Base-by-base conservation (phyloP, 2,888 invertebrate genomes). In the Pinctada fucata region DNA sequence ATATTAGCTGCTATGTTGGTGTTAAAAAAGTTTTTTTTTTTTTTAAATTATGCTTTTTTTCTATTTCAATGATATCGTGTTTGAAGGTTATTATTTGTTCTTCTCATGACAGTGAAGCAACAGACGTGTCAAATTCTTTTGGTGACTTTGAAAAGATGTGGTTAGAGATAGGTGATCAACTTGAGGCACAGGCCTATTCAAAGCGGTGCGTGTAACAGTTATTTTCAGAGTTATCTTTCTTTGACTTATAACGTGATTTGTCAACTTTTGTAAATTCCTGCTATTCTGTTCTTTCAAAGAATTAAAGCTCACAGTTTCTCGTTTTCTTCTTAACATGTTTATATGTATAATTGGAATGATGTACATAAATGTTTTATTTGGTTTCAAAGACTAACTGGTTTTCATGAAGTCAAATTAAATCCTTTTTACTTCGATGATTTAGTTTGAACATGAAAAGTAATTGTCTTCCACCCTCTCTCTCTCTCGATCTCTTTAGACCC, bases 201-300 rank as follows among this genome's bases (percentile, higher is more conserved):
- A 65, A 65, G 65, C 65, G 65, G 65, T 65, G 65, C 16, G 65
- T 65, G 65, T 65, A 65, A 65, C 65, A 65, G 65, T 4, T 65
- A 65, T 4, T 65, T 65, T 65, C 65, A 65, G 65, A 65, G 65
- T 65, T 65, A 65, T 65, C 65, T 65, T 65, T n/a, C 65, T 65
- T 65, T 65, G 65, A 65, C 65, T 65, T 65, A 65, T 4, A 65
- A 4, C 6, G 65, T 65, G 65, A 65, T 65, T 65, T 65, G 65
- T 65, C 65, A 13, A 65, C 65, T 65, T 65, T 13, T 65, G 65
- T 65, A 65, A 65, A 65, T 65, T 65, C 5, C 65, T 65, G 65
- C 16, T 65, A 65, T 65, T 65, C 65, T 65, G 65, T 65, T 13
- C 65, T 65, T 65, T 2, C 65, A n/a, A 2, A 63, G 13, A 63